These are phyloP conservation scores for Vidua chalybeata DNA, from an alignment of 2,113 vertebrate genomes.

Conservation along the genomic window DNA sequence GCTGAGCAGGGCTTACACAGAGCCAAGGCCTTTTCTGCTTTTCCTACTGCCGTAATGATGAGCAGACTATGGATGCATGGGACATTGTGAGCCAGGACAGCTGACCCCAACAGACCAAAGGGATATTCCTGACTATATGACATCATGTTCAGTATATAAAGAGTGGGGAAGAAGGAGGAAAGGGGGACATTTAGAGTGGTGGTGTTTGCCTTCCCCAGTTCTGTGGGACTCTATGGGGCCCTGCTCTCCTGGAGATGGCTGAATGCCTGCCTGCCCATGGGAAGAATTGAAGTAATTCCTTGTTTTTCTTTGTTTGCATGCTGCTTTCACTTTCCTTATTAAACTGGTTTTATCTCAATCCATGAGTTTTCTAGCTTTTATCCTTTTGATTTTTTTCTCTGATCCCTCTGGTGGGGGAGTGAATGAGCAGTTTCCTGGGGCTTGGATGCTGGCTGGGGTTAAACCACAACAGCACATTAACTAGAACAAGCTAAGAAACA, in stretches of 20 bases:
- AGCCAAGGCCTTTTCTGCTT: background rate
- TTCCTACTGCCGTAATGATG: background rate
- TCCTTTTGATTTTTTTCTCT: background rate
- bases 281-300: background rate
- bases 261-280: background rate
- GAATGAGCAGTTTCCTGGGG: accelerated
- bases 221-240: background rate
- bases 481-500: background rate
- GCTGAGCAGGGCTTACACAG: background rate
- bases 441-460: background rate
- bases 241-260: background rate
- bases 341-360: background rate
- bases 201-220: background rate
- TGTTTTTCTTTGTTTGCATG: background rate
- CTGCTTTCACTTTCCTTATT: background rate
- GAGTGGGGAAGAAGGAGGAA: no score
- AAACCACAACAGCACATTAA: background rate
- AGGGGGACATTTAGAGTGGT: background rate
- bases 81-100: background rate
- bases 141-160: background rate
- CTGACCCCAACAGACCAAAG: background rate
- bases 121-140: background rate
- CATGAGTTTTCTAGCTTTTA: background rate
- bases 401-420: background rate
- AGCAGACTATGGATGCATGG: background rate